These are phyloP conservation scores for Epistrophe grossulariae DNA, from an alignment of 2,888 invertebrate genomes.

Conservation along the genomic window DNA sequence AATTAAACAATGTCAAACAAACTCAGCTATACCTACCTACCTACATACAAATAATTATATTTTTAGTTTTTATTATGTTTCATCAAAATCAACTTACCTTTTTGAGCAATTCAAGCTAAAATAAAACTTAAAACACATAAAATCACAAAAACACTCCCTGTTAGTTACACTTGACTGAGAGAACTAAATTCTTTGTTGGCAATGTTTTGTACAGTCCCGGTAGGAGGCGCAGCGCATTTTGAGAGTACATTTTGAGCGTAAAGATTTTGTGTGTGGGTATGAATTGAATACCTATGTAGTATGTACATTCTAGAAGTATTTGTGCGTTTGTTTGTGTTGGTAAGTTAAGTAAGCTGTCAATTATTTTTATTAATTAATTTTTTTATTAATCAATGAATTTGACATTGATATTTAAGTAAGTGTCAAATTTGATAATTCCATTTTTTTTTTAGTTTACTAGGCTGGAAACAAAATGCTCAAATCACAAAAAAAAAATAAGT, in stretches of 20 bases:
- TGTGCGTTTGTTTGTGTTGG: conserved; percentile 14
- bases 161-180: conserved; percentile 20
- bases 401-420: not conserved
- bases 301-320: not conserved
- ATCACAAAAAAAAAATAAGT: not conserved
- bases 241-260: conserved; percentile 22
- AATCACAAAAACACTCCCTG: conserved; percentile 31
- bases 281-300: not conserved
- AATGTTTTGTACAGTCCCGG: conserved; percentile 48
- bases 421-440: not conserved
- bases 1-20: conserved; percentile 3
- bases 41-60: not conserved
- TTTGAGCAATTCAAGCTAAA: conserved; percentile 19
- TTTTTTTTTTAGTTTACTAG: not conserved
- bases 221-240: conserved; percentile 30
- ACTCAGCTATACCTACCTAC: not conserved
- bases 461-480: not conserved
- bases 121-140: conserved; percentile 1
- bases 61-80: not conserved
- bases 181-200: conserved; percentile 28
- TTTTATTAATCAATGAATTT: not conserved
- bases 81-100: conserved; percentile 31
- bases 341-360: conserved; percentile 19
- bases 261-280: not conserved
- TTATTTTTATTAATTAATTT: conserved; percentile 2